These are phyloP conservation scores for Xyrichtys novacula DNA, from an alignment of 2,797 vertebrate genomes.

Conservation along the genomic window DNA sequence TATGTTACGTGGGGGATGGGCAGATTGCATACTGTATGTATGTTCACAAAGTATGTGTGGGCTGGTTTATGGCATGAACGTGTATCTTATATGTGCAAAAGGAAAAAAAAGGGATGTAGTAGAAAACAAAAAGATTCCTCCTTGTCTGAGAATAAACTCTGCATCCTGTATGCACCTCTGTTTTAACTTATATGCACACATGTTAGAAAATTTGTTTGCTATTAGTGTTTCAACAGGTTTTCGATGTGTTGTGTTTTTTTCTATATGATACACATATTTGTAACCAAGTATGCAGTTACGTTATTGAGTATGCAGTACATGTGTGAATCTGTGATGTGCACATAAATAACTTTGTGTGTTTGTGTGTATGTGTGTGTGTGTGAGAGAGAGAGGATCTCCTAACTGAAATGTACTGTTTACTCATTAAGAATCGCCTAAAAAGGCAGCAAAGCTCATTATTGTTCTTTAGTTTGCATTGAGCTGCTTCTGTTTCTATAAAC, in stretches of 20 bases:
- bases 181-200: no score
- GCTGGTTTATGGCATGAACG: constrained; percentile 48
- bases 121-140: constrained; percentile 21
- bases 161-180: no score
- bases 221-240: constrained; percentile 34
- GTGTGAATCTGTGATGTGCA: neutral
- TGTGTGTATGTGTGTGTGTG: constrained; percentile 6
- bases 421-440: constrained; percentile 33
- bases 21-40: constrained; percentile 68
- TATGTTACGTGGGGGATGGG: constrained; percentile 80
- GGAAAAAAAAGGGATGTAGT: constrained; percentile 52
- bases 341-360: neutral
- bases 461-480: constrained; percentile 14
- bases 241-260: constrained; percentile 42
- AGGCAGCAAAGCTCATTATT: constrained; percentile 11
- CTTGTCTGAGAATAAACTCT: constrained; percentile 37
- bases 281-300: constrained; percentile 61
- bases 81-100: constrained; percentile 22
- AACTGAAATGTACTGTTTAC: constrained; percentile 59
- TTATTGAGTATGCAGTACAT: constrained; percentile 16
- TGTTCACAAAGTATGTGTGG: constrained; percentile 71
- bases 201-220: no score
- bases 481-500: constrained; percentile 2
- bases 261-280: constrained; percentile 44
- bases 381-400: constrained; percentile 47